A percentile compares a stretch with the other conserved stretches of the same genome.
These are phyloP conservation scores for Petromus typicus DNA, from an alignment of 2,113 vertebrate species.

Conservation along the genomic window DNA sequence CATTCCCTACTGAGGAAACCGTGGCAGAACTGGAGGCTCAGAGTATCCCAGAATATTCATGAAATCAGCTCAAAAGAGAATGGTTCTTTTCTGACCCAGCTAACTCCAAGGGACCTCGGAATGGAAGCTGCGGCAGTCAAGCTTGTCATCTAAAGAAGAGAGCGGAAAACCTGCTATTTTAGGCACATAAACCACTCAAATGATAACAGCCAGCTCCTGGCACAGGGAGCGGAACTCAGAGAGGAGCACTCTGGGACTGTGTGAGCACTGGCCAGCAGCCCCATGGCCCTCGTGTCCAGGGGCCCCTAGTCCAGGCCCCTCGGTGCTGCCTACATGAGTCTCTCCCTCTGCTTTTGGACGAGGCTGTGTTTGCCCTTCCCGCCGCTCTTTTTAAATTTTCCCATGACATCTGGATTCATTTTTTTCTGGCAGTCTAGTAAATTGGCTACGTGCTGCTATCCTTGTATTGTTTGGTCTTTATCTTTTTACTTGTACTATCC, in stretches of 20 bases:
- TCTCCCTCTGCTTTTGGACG: background rate
- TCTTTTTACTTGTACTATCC: background rate
- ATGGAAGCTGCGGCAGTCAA: background rate
- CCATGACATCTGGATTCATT: background rate
- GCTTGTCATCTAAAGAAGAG: background rate
- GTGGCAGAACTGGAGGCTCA: background rate
- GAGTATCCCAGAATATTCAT: background rate
- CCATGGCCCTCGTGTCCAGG: no score
- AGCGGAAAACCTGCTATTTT: background rate
- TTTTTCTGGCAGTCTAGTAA: background rate
- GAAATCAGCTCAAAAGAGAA: background rate
- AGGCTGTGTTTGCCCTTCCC: background rate
- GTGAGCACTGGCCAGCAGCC: no score
- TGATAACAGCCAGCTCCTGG: background rate
- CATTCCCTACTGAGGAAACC: background rate
- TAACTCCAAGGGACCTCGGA: background rate
- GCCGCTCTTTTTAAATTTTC: background rate
- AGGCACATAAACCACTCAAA: background rate
- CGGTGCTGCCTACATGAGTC: accelerated
- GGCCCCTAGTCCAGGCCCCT: background rate
- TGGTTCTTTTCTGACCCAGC: background rate
- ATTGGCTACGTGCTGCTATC: background rate
- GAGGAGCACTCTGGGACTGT: no score
- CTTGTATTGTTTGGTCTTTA: background rate
- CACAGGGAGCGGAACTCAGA: background rate